These are phyloP conservation scores for Eristalis intricaria DNA, from an alignment of 2,888 invertebrate species.

Conservation along the genomic window DNA sequence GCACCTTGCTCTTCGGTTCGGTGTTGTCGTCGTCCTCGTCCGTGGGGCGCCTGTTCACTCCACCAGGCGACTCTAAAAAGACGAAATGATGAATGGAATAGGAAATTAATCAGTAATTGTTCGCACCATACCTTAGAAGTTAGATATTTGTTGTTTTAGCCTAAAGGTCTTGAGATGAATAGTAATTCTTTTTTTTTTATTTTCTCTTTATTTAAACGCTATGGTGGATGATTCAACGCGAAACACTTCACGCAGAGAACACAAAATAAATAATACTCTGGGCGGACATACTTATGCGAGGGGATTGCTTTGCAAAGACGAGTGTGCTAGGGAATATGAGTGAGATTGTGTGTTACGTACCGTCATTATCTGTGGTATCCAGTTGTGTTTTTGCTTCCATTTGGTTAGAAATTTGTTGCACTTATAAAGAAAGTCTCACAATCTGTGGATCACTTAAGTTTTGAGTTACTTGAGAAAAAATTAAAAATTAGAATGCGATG, in stretches of 20 bases:
- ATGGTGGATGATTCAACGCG: slow-evolving; percentile 34
- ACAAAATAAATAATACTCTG: slow-evolving; percentile 8
- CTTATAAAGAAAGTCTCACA: not conserved
- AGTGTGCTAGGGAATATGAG: not conserved
- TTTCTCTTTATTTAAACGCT: not conserved
- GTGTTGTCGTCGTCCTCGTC: not conserved
- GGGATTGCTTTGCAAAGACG: not conserved
- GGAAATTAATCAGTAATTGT: slow-evolving; percentile 56
- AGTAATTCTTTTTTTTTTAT: slow-evolving; percentile 23
- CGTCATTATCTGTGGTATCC: slow-evolving; percentile 24
- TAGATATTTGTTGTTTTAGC: slow-evolving; percentile 59
- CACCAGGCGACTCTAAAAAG: slow-evolving; percentile 37
- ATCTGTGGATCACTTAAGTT: not conserved
- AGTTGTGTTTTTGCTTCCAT: slow-evolving; percentile 35
- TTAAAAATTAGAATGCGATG: slow-evolving; percentile 13
- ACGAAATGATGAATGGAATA: slow-evolving; percentile 65
- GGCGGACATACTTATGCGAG: slow-evolving; percentile 4
- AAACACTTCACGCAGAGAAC: slow-evolving; percentile 44
- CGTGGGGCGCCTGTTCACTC: not conserved
- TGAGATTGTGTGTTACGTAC: slow-evolving; percentile 37
- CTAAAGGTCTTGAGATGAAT: slow-evolving; percentile 42
- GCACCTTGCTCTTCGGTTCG: slow-evolving; percentile 48
- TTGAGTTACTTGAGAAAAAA: not conserved
- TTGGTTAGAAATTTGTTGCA: not conserved
- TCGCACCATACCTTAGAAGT: slow-evolving; percentile 59